Evolutionary conservation across 2,888 invertebrate species (phyloP).

Genomic region (Amiota communis): DNA sequence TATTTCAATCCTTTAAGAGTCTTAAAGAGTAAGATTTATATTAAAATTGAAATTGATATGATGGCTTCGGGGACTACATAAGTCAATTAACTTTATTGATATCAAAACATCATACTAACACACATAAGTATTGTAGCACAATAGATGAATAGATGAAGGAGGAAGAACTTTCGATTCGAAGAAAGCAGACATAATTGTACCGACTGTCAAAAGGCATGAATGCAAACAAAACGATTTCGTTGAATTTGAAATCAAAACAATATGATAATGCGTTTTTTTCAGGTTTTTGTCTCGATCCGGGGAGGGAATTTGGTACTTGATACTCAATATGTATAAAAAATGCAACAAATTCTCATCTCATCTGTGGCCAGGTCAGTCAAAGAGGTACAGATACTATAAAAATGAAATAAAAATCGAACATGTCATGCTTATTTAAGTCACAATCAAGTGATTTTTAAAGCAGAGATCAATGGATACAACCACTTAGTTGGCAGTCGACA

Average conservation of each 20-base stretch:
- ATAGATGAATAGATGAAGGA: too few species aligned
- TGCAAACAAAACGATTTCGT: slow-evolving; percentile 54
- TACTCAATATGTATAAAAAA: neutral
- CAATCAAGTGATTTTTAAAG: slow-evolving; percentile 19
- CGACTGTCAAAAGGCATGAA: slow-evolving; percentile 63
- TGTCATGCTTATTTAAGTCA: slow-evolving; percentile 30
- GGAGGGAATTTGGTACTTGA: neutral
- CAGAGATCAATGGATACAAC: slow-evolving; percentile 14
- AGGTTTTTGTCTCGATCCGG: slow-evolving; percentile 12
- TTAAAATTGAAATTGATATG: too few species aligned
- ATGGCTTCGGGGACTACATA: slow-evolving; percentile 41
- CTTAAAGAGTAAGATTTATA: too few species aligned
- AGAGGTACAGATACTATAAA: slow-evolving; percentile 4
- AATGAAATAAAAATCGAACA: slow-evolving; percentile 23
- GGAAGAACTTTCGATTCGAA: slow-evolving; percentile 43
- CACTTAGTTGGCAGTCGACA: slow-evolving; percentile 12
- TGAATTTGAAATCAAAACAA: slow-evolving; percentile 67
- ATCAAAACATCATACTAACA: too few species aligned
- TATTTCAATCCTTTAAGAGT: too few species aligned
- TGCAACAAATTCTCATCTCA: neutral
- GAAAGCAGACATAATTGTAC: slow-evolving; percentile 47
- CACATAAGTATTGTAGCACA: too few species aligned
- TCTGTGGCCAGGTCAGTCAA: neutral
- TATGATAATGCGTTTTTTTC: slow-evolving; percentile 63
- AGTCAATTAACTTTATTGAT: slow-evolving; percentile 65